Evolutionary conservation across 2,113 vertebrate genomes (phyloP).

Genomic region (Lates calcarifer): DNA sequence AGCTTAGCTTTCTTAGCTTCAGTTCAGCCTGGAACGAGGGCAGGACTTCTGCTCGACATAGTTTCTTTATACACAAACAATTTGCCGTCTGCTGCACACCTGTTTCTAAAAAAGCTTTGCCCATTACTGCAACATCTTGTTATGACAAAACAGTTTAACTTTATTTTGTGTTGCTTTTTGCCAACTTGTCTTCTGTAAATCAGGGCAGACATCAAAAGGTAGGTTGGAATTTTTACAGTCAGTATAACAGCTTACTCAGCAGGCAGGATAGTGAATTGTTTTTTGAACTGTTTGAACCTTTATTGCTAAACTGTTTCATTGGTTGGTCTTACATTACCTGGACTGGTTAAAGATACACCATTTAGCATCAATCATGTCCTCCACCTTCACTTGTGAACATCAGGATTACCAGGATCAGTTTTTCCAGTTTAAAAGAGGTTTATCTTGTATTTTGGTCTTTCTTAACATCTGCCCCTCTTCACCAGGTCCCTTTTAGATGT

Average conservation of each 20-base stretch:
- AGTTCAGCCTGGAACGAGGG: background rate
- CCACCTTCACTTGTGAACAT: background rate
- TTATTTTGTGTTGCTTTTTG: slow-evolving; percentile 31
- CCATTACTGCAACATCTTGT: background rate
- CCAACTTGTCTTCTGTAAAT: slow-evolving; percentile 40
- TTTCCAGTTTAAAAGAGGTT: background rate
- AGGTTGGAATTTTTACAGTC: slow-evolving; percentile 31
- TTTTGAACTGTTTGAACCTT: background rate
- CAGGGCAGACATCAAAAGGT: slow-evolving; percentile 70
- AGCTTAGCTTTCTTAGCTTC: background rate
- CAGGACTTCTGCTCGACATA: slow-evolving; percentile 9
- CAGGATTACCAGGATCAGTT: too few relatives aligned
- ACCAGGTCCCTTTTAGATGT: slow-evolving; percentile 50
- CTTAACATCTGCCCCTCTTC: background rate
- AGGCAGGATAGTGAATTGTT: background rate
- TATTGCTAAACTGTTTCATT: too few relatives aligned
- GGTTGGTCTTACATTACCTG: too few relatives aligned
- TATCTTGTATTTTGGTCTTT: background rate
- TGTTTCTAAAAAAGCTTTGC: background rate
- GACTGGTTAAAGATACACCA: too few relatives aligned
- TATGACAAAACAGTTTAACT: background rate
- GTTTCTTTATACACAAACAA: background rate
- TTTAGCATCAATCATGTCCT: background rate
- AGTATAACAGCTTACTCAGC: background rate
- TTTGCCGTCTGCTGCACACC: background rate